These are phyloP conservation scores for Sceloporus undulatus DNA, from an alignment of 2,113 vertebrate species.

Conservation along the genomic window DNA sequence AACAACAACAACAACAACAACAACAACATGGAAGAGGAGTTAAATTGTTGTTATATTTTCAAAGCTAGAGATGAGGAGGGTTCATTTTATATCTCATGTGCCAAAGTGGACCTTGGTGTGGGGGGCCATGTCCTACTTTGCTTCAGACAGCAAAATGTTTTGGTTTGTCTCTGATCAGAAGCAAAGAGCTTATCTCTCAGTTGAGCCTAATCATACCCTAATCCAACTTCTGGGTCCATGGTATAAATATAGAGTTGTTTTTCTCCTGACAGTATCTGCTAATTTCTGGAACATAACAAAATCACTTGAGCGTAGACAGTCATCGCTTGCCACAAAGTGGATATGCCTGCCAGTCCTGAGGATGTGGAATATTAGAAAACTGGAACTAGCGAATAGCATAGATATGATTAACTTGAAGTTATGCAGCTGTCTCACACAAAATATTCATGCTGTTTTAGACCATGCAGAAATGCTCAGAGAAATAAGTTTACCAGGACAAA, in stretches of 20 bases:
- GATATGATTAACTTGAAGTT: too few species aligned
- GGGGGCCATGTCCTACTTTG: too few species aligned
- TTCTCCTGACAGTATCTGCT: background rate
- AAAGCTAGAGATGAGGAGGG: too few species aligned
- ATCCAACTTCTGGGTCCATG: background rate
- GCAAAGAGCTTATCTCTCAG: background rate
- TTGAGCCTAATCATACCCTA: background rate
- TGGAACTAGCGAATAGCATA: background rate
- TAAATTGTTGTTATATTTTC: too few species aligned
- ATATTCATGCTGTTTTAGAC: background rate
- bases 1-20: too few species aligned
- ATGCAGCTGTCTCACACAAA: background rate
- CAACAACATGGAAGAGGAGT: too few species aligned
- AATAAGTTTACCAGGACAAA: background rate
- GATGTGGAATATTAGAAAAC: background rate
- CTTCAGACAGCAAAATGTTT: too few species aligned
- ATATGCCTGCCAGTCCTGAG: background rate
- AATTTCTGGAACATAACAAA: background rate
- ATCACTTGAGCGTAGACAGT: background rate
- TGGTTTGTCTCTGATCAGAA: too few species aligned
- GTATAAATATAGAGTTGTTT: background rate
- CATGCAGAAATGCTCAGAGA: background rate
- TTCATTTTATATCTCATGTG: too few species aligned
- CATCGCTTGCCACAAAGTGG: background rate
- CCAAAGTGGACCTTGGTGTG: too few species aligned